Evolutionary conservation across 2,888 invertebrate genomes (phyloP).

Genomic region (Drosophila gaucha): DNA sequence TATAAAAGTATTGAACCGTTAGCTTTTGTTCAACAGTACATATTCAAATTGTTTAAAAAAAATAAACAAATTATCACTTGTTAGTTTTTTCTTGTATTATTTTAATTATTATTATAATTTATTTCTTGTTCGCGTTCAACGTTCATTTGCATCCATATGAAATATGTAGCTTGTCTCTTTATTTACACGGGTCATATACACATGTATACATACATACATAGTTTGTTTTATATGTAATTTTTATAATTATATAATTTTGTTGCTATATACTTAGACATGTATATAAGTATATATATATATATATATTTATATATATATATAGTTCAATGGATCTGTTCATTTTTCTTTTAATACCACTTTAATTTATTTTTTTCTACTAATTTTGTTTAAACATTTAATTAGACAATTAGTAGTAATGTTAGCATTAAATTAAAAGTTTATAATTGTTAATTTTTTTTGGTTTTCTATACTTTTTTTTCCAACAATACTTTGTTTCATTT

Average conservation of each 20-base stretch:
- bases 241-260: constrained; percentile 34
- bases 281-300: constrained; percentile 26
- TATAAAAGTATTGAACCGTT: constrained; percentile 47
- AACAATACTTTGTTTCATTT: constrained; percentile 47
- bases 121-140: constrained; percentile 47
- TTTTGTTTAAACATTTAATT: constrained; percentile 42
- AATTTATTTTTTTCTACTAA: constrained; percentile 32
- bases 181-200: constrained; percentile 71
- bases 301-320: constrained; percentile 69
- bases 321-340: constrained; percentile 72
- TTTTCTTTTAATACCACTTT: constrained; percentile 56
- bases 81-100: constrained; percentile 25
- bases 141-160: constrained; percentile 68
- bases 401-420: constrained; percentile 61
- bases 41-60: constrained; percentile 22
- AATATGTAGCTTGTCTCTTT: constrained; percentile 77
- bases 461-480: constrained; percentile 25
- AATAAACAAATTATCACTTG: constrained; percentile 57
- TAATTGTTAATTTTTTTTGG: constrained; percentile 12
- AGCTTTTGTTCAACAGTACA: constrained; percentile 26
- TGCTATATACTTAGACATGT: constrained; percentile 14
- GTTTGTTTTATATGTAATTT: constrained; percentile 11
- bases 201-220: constrained; percentile 31
- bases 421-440: constrained; percentile 20
- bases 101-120: background rate